Conservation (phyloP, 2,113 vertebrate species). For the Trichomycterus rosablanca region DNA sequence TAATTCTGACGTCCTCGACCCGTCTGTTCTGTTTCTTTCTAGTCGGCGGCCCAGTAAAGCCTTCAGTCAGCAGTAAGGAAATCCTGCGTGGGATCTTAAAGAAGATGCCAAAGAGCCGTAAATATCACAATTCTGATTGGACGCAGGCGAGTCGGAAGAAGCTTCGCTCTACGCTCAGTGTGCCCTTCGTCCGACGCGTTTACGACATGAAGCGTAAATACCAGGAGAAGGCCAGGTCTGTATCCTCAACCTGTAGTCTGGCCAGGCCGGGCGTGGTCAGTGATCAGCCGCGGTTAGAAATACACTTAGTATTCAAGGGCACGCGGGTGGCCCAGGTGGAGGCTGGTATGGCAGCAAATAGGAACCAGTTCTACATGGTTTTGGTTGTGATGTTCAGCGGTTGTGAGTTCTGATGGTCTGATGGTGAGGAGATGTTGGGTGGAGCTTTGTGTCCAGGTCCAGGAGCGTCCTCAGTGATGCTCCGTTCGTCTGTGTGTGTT, state of each 20-base stretch:
- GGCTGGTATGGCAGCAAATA: too few species aligned
- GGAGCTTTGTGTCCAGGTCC: too few species aligned
- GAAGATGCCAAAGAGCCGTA: conserved; percentile 48
- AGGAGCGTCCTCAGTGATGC: too few species aligned
- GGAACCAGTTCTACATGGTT: too few species aligned
- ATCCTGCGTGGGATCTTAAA: conserved; percentile 58
- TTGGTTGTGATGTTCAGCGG: too few species aligned
- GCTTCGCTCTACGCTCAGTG: conserved; percentile 54
- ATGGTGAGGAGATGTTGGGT: too few species aligned
- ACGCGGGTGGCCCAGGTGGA: too few species aligned
- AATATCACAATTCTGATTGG: conserved; percentile 32
- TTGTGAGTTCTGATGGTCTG: too few species aligned
- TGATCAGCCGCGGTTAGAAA: too few species aligned
- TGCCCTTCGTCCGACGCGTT: conserved; percentile 65
- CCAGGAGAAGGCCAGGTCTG: conserved; percentile 63
- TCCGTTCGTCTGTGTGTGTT: background rate
- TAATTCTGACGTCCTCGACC: too few species aligned
- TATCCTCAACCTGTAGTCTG: too few species aligned
- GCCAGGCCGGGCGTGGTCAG: too few species aligned
- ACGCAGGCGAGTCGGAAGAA: conserved; percentile 12
- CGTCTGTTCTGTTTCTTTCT: background rate
- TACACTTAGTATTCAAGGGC: background rate
- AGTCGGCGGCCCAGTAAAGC: conserved; percentile 36
- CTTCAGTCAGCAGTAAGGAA: conserved; percentile 3
- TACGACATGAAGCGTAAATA: conserved; percentile 59